phyloP scores from a whole-genome alignment of 2,113 vertebrate species.

The Xenus cinereus region DNA sequence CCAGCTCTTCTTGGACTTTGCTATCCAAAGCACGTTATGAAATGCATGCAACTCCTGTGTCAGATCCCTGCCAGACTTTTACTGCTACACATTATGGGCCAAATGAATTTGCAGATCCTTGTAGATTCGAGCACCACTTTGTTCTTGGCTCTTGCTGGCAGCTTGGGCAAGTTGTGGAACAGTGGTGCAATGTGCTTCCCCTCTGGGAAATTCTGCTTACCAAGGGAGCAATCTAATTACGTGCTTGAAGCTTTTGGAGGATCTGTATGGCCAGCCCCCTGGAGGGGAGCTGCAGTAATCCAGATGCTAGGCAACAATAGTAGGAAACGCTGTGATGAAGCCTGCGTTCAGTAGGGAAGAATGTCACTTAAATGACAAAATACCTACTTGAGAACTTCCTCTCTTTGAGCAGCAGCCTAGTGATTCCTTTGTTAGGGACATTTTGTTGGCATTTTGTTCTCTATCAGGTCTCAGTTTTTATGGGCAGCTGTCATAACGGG shows the following conservation, averaged over 20 bases:
- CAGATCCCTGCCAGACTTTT: neutral
- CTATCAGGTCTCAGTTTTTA: neutral
- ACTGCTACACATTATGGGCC: neutral
- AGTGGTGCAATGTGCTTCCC: conserved; percentile 4
- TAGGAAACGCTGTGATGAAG: conserved; percentile 10
- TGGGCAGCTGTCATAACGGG: neutral
- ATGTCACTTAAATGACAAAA: conserved; percentile 37
- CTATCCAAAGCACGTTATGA: neutral
- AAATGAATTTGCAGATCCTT: neutral
- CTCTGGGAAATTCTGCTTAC: conserved; percentile 2
- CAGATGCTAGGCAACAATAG: conserved; percentile 51
- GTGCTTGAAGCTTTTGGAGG: conserved; percentile 28
- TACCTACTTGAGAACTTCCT: conserved; percentile 40
- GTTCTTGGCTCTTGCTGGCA: neutral
- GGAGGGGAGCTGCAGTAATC: conserved; percentile 13
- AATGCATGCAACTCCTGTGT: neutral
- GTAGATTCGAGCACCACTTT: neutral
- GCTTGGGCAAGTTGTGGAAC: neutral
- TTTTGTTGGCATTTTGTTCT: neutral
- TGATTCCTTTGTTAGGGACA: neutral
- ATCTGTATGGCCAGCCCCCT: neutral
- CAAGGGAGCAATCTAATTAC: neutral
- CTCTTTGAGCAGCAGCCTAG: neutral
- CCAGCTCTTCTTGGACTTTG: neutral
- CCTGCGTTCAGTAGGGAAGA: conserved; percentile 3